phyloP scores from a whole-genome alignment of 2,888 invertebrate genomes.

The Bembecia ichneumoniformis region DNA sequence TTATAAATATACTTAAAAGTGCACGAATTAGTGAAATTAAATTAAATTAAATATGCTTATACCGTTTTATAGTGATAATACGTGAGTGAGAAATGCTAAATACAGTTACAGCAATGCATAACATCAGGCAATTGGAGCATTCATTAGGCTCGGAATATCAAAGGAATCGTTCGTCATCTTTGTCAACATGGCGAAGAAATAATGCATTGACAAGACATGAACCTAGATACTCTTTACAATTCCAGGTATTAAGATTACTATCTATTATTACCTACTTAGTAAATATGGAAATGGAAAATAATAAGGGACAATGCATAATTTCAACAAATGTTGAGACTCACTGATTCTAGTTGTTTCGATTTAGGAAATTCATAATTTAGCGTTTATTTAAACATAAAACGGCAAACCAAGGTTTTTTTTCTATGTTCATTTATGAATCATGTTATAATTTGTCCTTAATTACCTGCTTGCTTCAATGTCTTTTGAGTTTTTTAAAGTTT shows the following conservation, averaged over 20 bases:
- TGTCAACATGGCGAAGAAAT: conserved; percentile 41
- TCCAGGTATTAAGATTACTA: conserved; percentile 30
- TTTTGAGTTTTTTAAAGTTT: too few relatives aligned
- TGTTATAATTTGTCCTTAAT: too few relatives aligned
- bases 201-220: conserved; percentile 37
- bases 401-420: too few relatives aligned
- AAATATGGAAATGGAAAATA: too few relatives aligned
- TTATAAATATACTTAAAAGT: background rate
- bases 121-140: conserved; percentile 37
- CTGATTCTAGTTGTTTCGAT: too few relatives aligned
- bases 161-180: conserved; percentile 50
- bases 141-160: conserved; percentile 24
- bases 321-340: background rate
- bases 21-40: background rate
- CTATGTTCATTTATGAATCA: too few relatives aligned
- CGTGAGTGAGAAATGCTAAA: conserved; percentile 34
- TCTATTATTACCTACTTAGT: too few relatives aligned
- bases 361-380: too few relatives aligned
- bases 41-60: conserved; percentile 9
- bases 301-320: background rate
- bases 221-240: conserved; percentile 54
- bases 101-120: conserved; percentile 43
- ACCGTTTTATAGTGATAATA: background rate
- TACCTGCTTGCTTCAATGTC: too few relatives aligned
- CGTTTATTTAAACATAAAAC: too few relatives aligned